phyloP scores from a whole-genome alignment of 1,140 invertebrate genomes.

The Penaeus vannamei region DNA sequence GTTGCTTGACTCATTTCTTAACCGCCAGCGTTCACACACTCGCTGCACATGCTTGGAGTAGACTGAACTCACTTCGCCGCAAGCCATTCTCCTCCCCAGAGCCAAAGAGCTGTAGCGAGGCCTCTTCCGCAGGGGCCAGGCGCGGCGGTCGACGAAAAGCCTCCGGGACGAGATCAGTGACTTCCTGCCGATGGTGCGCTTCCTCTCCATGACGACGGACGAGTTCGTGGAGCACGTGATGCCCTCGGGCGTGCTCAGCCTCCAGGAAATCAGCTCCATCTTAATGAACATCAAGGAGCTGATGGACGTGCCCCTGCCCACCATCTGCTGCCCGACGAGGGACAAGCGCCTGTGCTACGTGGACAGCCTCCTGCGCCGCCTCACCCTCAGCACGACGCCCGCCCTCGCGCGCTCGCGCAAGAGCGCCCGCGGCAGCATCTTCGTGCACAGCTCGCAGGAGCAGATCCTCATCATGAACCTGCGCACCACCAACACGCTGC shows the following conservation, averaged over 20 bases:
- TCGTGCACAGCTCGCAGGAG: conserved; percentile 50
- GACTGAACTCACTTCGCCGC: too few species aligned
- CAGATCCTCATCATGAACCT: conserved; percentile 54
- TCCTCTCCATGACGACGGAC: conserved; percentile 45
- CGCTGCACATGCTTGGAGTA: too few species aligned
- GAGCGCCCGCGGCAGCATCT: conserved; percentile 47
- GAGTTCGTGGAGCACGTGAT: conserved; percentile 55
- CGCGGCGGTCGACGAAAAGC: not conserved
- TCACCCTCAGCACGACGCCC: conserved; percentile 16
- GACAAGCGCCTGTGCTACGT: conserved; percentile 42
- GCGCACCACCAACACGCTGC: conserved; percentile 24
- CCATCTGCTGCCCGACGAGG: conserved; percentile 38
- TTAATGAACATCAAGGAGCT: conserved; percentile 48
- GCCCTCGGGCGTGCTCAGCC: conserved; percentile 44
- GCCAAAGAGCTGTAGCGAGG: too few species aligned
- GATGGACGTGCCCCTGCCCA: conserved; percentile 35
- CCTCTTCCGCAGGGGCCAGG: conserved; percentile 30
- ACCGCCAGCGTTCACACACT: too few species aligned
- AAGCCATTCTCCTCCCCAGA: too few species aligned
- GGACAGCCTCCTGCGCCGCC: conserved; percentile 39
- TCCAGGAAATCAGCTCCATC: conserved; percentile 26
- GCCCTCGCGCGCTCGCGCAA: conserved; percentile 24
- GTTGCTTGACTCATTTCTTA: too few species aligned
- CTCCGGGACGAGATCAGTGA: conserved; percentile 35
- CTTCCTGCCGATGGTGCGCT: conserved; percentile 41